A percentile compares a stretch with the other conserved stretches of the same genome.
Evolutionary conservation across 2,888 invertebrate genomes (phyloP).

Genomic region (Volucella inflata): DNA sequence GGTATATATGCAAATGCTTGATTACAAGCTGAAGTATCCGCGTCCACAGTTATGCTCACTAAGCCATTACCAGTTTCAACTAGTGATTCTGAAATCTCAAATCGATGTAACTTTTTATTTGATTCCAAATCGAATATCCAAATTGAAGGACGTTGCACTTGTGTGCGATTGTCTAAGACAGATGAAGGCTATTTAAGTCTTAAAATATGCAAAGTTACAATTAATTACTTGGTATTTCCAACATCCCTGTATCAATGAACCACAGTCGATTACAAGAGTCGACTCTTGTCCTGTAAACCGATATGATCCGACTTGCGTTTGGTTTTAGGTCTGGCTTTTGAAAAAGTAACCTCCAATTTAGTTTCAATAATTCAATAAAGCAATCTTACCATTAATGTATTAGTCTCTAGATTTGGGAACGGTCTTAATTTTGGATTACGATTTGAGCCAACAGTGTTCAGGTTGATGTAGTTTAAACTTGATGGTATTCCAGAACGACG

Average conservation of each 20-base stretch:
- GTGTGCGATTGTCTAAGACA: constrained; percentile 79
- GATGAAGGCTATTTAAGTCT: background rate
- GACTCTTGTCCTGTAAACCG: constrained; percentile 89
- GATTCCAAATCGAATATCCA: constrained; percentile 88
- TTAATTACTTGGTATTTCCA: constrained; percentile 84
- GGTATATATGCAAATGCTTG: constrained; percentile 90
- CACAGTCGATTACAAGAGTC: constrained; percentile 90
- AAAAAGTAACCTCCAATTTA: constrained; percentile 12
- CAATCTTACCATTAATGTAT: constrained; percentile 79
- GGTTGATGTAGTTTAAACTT: constrained; percentile 85
- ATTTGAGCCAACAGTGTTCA: constrained; percentile 80
- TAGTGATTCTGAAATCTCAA: constrained; percentile 83
- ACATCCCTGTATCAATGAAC: constrained; percentile 91
- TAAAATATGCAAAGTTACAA: background rate
- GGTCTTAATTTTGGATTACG: constrained; percentile 80
- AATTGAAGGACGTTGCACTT: constrained; percentile 86
- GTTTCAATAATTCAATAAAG: background rate
- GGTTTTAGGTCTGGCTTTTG: constrained; percentile 63
- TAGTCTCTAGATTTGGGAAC: constrained; percentile 81
- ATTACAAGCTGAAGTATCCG: constrained; percentile 85
- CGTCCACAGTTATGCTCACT: constrained; percentile 89
- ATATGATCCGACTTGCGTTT: constrained; percentile 84
- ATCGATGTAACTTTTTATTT: constrained; percentile 86
- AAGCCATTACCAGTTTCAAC: constrained; percentile 84
- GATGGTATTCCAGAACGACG: constrained; percentile 87